Base-by-base conservation (phyloP, 2,113 vertebrate species). In the Cisticola juncidis region DNA sequence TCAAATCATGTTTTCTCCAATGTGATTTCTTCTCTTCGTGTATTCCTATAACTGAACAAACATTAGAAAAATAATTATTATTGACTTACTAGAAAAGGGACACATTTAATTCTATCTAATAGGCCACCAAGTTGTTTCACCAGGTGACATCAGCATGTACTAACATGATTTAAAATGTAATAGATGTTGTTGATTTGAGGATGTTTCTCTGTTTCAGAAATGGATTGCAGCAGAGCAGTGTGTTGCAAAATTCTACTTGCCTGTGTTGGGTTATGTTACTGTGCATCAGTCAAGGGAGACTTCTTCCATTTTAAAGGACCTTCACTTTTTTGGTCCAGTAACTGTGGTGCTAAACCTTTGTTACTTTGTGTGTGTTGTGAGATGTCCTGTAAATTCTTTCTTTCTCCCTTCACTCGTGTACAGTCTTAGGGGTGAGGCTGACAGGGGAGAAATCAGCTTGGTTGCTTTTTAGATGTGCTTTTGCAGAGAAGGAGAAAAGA, bases 51-150 rank as follows among this genome's bases (percentile, higher is more conserved):
- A 88, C 79, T 28, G 82, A 93, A 92, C 88, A 92, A 72, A 68
- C 72, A 33, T 90, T 86, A 88, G 68, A 72, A 90, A 95, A 96
- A 86, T 50, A 92, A 96, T 95, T 88, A 79, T 92, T 91, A 91
- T 73, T 88, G 93, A 45, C 60, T 38, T 71, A 70, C 44, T 53
- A 64, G 90, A 48, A 81, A 92, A 90, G 33, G 58, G 58, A 62
- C 29, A 38, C 58, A 40, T 86, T 60, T 77, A 90, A 66, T 97
- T 96, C 68, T 72, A 5, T 70, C 14, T 44, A 80, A 57, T 2
- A 83, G 56, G 53, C 72, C 83, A 57, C 72, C 25, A 51, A 54
- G 68, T 83, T 57, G 19, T 87, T 93, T 81, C 51, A 57, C 9
- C 14, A 64, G 87, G 65, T 91, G 85, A 81, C 78, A 81, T 96